Base-by-base conservation (phyloP, 92 coral and sea anemone genomes). In the Siderastrea radians region DNA sequence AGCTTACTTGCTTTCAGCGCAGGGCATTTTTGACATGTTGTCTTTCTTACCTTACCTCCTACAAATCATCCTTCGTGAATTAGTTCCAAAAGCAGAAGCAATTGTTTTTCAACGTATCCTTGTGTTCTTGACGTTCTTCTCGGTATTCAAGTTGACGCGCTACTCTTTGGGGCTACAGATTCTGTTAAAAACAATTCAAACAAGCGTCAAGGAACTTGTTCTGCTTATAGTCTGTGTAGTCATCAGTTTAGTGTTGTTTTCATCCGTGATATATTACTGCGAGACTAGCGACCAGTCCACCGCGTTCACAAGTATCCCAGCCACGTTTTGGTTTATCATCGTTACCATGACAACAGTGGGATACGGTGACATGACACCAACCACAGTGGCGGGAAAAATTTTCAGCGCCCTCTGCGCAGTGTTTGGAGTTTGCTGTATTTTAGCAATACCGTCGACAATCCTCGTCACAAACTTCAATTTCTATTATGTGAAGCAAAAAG, bases 301-400 rank as follows among this genome's bases (percentile, higher is more conserved):
- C 11, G 49, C 63, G 38, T 91, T 91, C 86, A 68, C 68, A n/a
- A 91, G 94, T 50, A 91, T 91, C 78, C 94, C 94, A 43, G 91
- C 46, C 2, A 80, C 91, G 50, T 87, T 87, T 65, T 91, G 94
- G 94, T 91, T 74, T 73, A 79, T 72, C 19, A 68, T 87, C 51
- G 87, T 91, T 71, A 91, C 94, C 82, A 91, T 91, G 91, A 91
- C 94, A 58, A 91, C 94, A 45, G 94, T 91, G 67, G 94, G 94
- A 10, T 91, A 87, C 64, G 94, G 94, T 61, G 94, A 91, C 86
- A 54, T 87, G 53, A 72, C 86, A 19, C 94, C 94, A 3, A 74
- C 71, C 65, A 91, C 94, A 54, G 46, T 48, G 51, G 84, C 75
- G 17, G 94, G 94, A 80, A 87, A 91, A 82, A 2, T 87, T 68